These are phyloP conservation scores for Cavia porcellus DNA, from an alignment of 2,113 vertebrate species.

Conservation along the genomic window DNA sequence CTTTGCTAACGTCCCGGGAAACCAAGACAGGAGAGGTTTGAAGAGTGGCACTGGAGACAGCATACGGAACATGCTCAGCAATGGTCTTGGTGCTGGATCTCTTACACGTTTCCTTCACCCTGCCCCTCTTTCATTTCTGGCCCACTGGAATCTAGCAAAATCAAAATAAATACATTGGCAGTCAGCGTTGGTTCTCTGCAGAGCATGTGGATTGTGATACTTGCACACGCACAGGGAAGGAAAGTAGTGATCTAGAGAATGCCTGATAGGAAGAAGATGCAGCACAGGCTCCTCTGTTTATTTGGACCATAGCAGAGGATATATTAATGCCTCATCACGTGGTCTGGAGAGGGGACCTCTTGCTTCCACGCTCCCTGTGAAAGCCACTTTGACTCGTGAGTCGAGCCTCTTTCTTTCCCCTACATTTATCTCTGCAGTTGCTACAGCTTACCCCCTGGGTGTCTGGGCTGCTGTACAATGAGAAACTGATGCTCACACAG, in stretches of 20 bases:
- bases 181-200: background rate
- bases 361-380: constrained; percentile 56
- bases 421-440: constrained; percentile 30
- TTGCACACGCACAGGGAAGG: rapidly evolving
- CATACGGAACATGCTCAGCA: background rate
- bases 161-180: background rate
- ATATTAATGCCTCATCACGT: background rate
- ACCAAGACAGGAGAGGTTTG: background rate
- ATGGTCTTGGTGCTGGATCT: background rate
- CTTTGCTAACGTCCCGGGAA: background rate
- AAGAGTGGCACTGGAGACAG: background rate
- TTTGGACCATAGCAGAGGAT: background rate
- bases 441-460: background rate
- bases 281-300: background rate
- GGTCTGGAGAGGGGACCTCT: background rate
- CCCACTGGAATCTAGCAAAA: background rate
- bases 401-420: background rate
- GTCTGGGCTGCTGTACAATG: constrained; percentile 46
- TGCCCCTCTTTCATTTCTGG: background rate
- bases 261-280: background rate
- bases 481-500: constrained; percentile 64
- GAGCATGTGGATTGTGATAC: background rate
- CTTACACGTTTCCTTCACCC: background rate
- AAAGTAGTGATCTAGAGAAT: background rate
- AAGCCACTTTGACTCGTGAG: background rate